Evolutionary conservation across 2,797 vertebrate genomes (phyloP).

Genomic region (Geotrypetes seraphini): DNA sequence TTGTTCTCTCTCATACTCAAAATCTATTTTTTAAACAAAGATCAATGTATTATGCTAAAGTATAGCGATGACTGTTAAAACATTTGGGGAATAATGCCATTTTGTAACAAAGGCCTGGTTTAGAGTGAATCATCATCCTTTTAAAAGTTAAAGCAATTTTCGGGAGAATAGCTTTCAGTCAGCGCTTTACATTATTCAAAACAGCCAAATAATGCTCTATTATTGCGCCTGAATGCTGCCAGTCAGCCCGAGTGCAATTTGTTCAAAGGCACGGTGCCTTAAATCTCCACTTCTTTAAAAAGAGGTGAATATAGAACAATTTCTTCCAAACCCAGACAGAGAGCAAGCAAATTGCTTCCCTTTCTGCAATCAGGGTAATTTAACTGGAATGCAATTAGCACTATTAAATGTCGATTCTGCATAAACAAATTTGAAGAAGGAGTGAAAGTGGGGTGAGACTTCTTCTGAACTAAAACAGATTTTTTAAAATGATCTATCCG

Average conservation of each 20-base stretch:
- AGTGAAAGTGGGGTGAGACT: constrained; percentile 68
- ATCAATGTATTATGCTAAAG: constrained; percentile 72
- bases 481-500: constrained; percentile 65
- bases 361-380: constrained; percentile 97
- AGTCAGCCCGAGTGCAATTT: constrained; percentile 96
- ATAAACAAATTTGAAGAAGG: constrained; percentile 90
- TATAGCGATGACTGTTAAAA: constrained; percentile 84
- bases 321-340: constrained; percentile 85
- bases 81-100: constrained; percentile 84
- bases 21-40: constrained; percentile 64
- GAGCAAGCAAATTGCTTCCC: constrained; percentile 88
- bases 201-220: constrained; percentile 97
- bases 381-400: constrained; percentile 92
- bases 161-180: constrained; percentile 84
- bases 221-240: constrained; percentile 93
- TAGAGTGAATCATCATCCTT: constrained; percentile 84
- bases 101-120: constrained; percentile 89
- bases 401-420: constrained; percentile 90
- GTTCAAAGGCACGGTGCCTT: constrained; percentile 82
- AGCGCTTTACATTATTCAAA: constrained; percentile 96
- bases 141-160: constrained; percentile 99
- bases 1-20: constrained; percentile 25
- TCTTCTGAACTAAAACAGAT: constrained; percentile 69
- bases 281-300: constrained; percentile 85
- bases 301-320: constrained; percentile 94